A percentile compares a stretch with the other conserved stretches of the same genome.
Conservation (phyloP, 2,797 vertebrate genomes). For the Hyperoplus lanceolatus region DNA sequence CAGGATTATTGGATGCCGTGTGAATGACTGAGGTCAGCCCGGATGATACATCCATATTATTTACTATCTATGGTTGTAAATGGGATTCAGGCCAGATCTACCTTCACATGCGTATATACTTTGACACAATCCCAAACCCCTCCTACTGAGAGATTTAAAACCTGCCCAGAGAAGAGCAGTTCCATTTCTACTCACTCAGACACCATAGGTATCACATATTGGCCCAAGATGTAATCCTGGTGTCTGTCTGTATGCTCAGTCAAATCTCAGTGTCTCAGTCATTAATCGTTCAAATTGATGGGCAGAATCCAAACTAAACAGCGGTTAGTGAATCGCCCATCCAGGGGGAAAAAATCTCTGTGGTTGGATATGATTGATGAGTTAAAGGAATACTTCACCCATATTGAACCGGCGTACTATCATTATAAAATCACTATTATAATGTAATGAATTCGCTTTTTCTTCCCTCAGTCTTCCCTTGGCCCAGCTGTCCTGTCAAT, state of each 20-base stretch:
- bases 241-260: neutral
- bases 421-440: too few species aligned
- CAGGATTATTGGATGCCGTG: too few species aligned
- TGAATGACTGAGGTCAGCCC: too few species aligned
- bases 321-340: neutral
- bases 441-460: too few species aligned
- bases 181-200: neutral
- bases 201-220: neutral
- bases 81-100: neutral
- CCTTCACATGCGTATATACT: neutral
- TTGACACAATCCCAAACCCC: neutral
- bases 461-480: too few species aligned
- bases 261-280: neutral
- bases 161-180: neutral
- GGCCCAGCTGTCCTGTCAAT: too few species aligned
- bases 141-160: neutral
- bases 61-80: too few species aligned
- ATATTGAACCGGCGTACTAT: too few species aligned
- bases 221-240: neutral
- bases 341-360: neutral
- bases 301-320: slow-evolving; percentile 12
- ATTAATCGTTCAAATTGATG: slow-evolving; percentile 11
- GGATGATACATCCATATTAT: too few species aligned
- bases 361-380: neutral
- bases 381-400: too few species aligned